Base-by-base conservation (phyloP, 2,797 vertebrate genomes). In the Lacerta agilis region DNA sequence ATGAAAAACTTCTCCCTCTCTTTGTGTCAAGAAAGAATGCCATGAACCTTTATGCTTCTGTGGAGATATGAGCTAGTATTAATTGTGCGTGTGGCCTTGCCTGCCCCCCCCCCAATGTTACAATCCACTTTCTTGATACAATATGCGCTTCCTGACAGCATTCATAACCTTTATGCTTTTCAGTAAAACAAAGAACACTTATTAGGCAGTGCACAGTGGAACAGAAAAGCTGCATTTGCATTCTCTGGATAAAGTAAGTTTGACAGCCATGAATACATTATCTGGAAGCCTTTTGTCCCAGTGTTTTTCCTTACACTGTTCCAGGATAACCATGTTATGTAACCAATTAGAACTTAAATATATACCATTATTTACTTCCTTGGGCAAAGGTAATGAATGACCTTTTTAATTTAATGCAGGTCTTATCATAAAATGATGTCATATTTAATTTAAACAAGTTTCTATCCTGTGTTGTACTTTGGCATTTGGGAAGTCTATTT, bases 251-350 rank as follows among this genome's bases (percentile, higher is more conserved):
- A 64, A 86, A 88, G 33, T 80, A 61, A n/a, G 61, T 83, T 89
- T 81, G 49, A 82, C 75, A 90, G 67, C 25, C 58, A 29, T 88
- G 73, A 75, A 86, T 43, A 29, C 11, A 79, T 82, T 58, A 67
- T 64, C 58, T 67, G 41, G 69, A 86, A 88, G 88, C 45, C 82
- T 89, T 90, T 86, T 79, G 0, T 0, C 64, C 33, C 58, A 23
- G n/a, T 38, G 83, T 89, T 88, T 80, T 36, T 17, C 73, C 3
- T 80, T 80, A 69, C 72, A 43, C 84, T 84, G 43, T 82, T 92
- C 80, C 75, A 87, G 80, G 83, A 18, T 43, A 55, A 36, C 45
- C 87, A 55, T 86, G 13, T 83, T 71, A 79, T 67, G 36, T 67
- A 87, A 87, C 9, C 33, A 29, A 55, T n/a, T 33, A 66, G 49